Percentiles rank a stretch among this genome's conserved stretches.
Evolutionary conservation across 2,797 vertebrate species (phyloP).

Genomic region (Alosa sapidissima): DNA sequence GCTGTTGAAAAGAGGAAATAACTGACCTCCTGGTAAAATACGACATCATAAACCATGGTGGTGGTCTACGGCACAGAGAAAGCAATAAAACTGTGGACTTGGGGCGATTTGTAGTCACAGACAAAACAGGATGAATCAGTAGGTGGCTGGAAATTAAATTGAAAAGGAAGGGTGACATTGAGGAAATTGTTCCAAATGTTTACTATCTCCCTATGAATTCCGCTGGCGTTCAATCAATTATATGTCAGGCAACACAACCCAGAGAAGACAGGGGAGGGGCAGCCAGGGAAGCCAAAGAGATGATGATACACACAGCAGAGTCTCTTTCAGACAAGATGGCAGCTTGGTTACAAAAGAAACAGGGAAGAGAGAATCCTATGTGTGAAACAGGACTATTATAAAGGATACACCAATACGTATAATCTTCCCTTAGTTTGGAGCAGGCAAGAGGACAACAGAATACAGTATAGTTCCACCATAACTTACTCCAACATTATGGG

Average conservation of each 20-base stretch:
- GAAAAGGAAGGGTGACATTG: conserved; percentile 19
- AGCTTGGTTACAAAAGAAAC: neutral
- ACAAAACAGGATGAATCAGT: conserved; percentile 17
- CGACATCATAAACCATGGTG: conserved; percentile 13
- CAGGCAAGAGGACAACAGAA: neutral
- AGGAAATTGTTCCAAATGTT: conserved; percentile 16
- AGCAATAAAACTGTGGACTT: conserved; percentile 14
- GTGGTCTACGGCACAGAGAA: neutral
- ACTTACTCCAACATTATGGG: neutral
- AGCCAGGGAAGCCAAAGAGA: neutral
- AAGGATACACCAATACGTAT: neutral
- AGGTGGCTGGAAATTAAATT: conserved; percentile 15
- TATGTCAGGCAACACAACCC: neutral
- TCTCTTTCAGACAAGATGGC: neutral
- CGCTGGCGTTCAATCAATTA: conserved; percentile 5
- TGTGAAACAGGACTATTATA: neutral
- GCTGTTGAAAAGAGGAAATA: neutral
- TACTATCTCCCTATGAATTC: conserved; percentile 13
- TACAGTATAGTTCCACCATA: neutral
- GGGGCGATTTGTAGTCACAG: conserved; percentile 14
- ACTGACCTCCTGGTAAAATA: neutral
- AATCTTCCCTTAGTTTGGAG: neutral
- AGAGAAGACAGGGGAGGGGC: neutral
- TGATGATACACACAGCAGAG: neutral
- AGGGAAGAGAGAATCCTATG: neutral